Evolutionary conservation across 1,140 invertebrate genomes (phyloP).

Genomic region (Antheraea mylitta): DNA sequence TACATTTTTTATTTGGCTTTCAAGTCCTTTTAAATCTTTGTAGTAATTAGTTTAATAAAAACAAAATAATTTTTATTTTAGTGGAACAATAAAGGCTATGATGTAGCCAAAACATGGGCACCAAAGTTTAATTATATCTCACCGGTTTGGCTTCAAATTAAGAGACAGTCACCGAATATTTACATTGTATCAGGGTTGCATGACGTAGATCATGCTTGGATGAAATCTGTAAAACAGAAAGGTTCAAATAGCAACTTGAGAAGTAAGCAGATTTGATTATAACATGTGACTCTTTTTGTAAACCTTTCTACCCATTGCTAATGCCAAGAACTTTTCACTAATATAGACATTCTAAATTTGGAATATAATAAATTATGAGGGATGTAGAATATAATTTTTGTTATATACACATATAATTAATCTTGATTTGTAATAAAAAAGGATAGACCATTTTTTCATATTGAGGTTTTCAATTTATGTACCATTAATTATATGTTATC

Average conservation of each 20-base stretch:
- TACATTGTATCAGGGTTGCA: conserved; percentile 86
- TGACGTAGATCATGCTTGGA: conserved; percentile 92
- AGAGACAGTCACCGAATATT: conserved; percentile 79
- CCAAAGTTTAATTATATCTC: conserved; percentile 95
- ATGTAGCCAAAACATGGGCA: conserved; percentile 94
- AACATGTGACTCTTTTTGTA: neutral
- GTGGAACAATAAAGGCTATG: conserved; percentile 98
- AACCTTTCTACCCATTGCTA: too few relatives aligned
- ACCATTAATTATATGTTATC: too few relatives aligned
- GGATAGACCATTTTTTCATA: too few relatives aligned
- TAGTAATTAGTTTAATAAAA: neutral
- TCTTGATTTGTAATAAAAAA: too few relatives aligned
- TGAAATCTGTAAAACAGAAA: conserved; percentile 83
- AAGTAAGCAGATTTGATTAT: conserved; percentile 34
- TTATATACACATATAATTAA: too few relatives aligned
- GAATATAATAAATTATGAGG: too few relatives aligned
- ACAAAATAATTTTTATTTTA: conserved; percentile 71
- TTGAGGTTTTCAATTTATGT: too few relatives aligned
- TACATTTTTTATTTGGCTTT: too few relatives aligned
- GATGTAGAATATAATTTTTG: too few relatives aligned
- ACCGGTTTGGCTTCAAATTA: conserved; percentile 96
- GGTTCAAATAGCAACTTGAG: conserved; percentile 52
- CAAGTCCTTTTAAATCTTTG: neutral
- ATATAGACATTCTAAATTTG: too few relatives aligned
- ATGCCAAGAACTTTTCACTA: too few relatives aligned